Evolutionary conservation across 2,797 vertebrate species (phyloP).

Genomic region (Alfaro cultratus): DNA sequence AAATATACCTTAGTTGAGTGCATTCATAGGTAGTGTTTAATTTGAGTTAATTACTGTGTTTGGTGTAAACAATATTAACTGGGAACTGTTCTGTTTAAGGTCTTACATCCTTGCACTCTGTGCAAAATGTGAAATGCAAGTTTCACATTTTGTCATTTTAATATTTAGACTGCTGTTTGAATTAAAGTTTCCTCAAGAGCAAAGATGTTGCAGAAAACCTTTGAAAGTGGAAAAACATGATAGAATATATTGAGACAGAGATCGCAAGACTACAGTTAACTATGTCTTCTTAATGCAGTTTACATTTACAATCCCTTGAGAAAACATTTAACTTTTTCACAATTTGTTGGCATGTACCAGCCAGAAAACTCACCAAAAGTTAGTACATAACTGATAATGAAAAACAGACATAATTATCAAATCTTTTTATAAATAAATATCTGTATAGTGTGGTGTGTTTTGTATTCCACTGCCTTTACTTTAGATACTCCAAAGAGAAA

Average conservation of each 20-base stretch:
- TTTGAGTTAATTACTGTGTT: background rate
- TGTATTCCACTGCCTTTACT: background rate
- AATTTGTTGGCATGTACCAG: background rate
- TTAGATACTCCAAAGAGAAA: background rate
- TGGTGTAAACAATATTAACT: too few species aligned
- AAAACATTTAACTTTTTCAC: background rate
- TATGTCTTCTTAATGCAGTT: background rate
- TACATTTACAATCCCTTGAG: background rate
- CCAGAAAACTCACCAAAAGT: background rate
- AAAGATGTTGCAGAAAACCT: background rate
- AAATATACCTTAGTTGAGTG: background rate
- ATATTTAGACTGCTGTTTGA: background rate
- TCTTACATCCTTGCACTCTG: background rate
- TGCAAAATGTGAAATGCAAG: background rate
- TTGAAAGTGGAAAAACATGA: background rate
- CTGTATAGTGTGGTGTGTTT: background rate
- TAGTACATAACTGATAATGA: background rate
- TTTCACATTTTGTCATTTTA: background rate
- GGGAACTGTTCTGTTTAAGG: background rate
- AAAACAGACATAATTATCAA: too few species aligned
- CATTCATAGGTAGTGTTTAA: background rate
- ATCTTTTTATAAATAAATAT: background rate
- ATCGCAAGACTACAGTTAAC: background rate
- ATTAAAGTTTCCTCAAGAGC: background rate
- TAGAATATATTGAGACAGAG: background rate